Conservation (phyloP, 2,113 vertebrate species). For the Myotis brandtii region DNA sequence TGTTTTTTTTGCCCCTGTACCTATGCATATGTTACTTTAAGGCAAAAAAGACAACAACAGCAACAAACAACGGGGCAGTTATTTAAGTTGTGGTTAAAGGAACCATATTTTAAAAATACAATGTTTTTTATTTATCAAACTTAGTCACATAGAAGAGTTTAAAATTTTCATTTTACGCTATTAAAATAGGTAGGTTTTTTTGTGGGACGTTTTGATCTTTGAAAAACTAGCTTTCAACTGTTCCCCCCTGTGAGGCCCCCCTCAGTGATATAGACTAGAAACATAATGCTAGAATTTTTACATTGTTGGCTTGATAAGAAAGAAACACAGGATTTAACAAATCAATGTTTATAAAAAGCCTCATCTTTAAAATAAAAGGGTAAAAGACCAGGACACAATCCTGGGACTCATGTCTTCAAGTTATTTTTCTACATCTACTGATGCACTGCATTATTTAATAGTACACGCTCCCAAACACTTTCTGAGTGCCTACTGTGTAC, state of each 20-base stretch:
- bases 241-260: background rate
- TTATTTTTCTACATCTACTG: background rate
- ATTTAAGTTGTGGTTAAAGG: background rate
- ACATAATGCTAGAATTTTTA: conserved; percentile 50
- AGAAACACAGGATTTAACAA: background rate
- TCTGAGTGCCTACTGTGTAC: conserved; percentile 8
- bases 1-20: too few relatives aligned
- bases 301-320: conserved; percentile 13
- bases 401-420: background rate
- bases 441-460: background rate
- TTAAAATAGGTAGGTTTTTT: background rate
- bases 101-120: background rate
- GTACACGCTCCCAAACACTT: background rate
- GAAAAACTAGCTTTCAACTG: background rate
- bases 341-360: conserved; percentile 34
- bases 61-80: background rate
- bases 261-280: background rate
- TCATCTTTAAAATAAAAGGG: conserved; percentile 14
- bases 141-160: background rate
- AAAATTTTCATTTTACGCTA: conserved; percentile 15
- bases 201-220: background rate
- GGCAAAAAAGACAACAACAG: background rate
- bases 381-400: background rate
- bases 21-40: background rate
- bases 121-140: background rate